A percentile compares a stretch with the other conserved stretches of the same genome.
Evolutionary conservation across 2,888 invertebrate species (phyloP).

Genomic region (Acanthosepion lycidas): DNA sequence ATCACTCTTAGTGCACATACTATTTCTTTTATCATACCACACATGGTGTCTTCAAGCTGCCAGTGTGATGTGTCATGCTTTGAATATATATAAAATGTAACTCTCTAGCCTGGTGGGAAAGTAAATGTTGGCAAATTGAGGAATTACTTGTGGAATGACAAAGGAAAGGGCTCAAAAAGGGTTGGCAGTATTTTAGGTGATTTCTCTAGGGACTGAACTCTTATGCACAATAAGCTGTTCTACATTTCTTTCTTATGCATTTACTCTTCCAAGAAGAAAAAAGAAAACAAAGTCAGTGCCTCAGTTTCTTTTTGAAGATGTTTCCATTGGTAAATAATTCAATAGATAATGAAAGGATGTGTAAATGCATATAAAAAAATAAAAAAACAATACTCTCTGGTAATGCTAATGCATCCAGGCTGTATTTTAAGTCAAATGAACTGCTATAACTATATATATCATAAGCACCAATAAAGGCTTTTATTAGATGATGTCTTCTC

Average conservation of each 20-base stretch:
- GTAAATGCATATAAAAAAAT: background rate
- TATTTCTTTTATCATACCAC: background rate
- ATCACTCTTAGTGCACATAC: background rate
- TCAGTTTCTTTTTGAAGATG: background rate
- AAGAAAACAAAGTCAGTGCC: background rate
- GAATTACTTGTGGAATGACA: background rate
- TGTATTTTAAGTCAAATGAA: background rate
- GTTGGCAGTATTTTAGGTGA: background rate
- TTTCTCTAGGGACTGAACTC: background rate
- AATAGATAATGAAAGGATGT: background rate
- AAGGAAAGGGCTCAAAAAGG: background rate
- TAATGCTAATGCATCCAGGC: background rate
- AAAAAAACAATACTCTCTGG: background rate
- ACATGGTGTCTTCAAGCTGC: background rate
- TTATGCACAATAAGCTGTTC: background rate
- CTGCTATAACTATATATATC: too few relatives aligned
- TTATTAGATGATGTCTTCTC: background rate
- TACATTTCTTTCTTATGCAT: background rate
- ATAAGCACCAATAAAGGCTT: background rate
- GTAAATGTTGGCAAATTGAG: background rate
- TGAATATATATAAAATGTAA: background rate
- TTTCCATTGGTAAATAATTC: constrained; percentile 6
- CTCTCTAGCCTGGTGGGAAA: background rate
- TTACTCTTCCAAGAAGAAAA: background rate
- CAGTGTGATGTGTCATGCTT: background rate